Evolutionary conservation across 2,888 invertebrate species (phyloP), one percentile per base, ranked within the genome.

Genomic region (Ormyrus pomaceus): DNA sequence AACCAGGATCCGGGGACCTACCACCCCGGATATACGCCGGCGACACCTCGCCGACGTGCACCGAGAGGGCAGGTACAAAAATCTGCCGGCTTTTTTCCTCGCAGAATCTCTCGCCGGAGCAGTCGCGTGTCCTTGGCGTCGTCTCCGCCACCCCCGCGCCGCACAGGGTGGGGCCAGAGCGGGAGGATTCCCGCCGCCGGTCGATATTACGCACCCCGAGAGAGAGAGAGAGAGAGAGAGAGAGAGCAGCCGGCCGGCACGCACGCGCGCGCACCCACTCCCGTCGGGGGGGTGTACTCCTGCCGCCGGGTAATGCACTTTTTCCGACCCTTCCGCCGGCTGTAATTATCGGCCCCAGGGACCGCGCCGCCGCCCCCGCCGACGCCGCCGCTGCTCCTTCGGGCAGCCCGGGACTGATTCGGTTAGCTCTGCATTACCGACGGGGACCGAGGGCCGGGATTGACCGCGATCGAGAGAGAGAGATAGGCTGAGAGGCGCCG

Each of bases 191-290:
- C 71, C 81, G 69, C 64, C 81, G 46, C 84, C 87, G 88, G 87
- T 88, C 88, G 88, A 88, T 88, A 88, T 82, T 85, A 88, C 88
- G 88, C 88, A 88, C 86, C 84, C 83, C 83, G 82, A 84, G 50
- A 10, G 51, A 8, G 46, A 1, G n/a, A 34, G n/a, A 19, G 46
- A 1, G n/a, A 34, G n/a, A 19, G 50, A 10, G 51, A 8, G 46
- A 1, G n/a, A 34, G n/a, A 19, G 81, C 80, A 62, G 71, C 75
- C 72, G 58, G 68, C 82, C 58, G 59, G 76, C 77, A 19, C 51
- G 56, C 77, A 61, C 82, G 61, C 76, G 61, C 78, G 58, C 77
- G 50, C 59, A 62, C 77, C 48, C 59, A 62, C 77, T 34, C 64
- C 58, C 72, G 13, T 62, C 71, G 61, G 19, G 19, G 19, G 19